Percentiles rank a stretch among this genome's conserved stretches.
phyloP scores from a whole-genome alignment of 2,797 vertebrate species.

The Tamandua tetradactyla region DNA sequence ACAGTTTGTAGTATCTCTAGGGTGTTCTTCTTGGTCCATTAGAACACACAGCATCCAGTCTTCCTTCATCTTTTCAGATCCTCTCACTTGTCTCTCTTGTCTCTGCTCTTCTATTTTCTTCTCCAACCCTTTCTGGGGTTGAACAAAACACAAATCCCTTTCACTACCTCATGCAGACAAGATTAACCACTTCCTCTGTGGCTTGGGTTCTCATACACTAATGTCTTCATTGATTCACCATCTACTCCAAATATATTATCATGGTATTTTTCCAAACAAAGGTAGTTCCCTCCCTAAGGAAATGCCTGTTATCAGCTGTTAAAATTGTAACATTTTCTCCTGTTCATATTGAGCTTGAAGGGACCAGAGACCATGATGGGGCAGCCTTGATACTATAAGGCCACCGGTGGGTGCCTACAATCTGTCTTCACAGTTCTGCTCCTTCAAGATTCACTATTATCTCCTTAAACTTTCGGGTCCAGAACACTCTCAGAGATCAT shows the following conservation, averaged over 20 bases:
- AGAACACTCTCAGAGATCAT: not conserved
- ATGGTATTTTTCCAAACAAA: not conserved
- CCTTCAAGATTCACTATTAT: not conserved
- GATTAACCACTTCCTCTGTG: not conserved
- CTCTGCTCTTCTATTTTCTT: not conserved
- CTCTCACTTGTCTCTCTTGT: not conserved
- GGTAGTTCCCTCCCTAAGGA: not conserved
- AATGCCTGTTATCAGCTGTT: not conserved
- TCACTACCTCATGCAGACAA: not conserved
- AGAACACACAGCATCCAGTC: not conserved
- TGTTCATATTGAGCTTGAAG: not conserved
- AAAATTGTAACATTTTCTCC: not conserved
- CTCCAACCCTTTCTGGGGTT: not conserved
- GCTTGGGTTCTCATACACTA: not conserved
- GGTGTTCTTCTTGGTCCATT: not conserved
- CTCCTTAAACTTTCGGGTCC: not conserved
- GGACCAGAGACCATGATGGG: not conserved
- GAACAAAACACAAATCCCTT: slow-evolving; percentile 44
- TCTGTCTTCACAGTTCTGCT: not conserved
- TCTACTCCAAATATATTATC: not conserved
- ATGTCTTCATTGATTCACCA: not conserved
- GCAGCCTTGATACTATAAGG: not conserved
- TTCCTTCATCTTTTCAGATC: not conserved
- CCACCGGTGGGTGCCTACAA: not conserved
- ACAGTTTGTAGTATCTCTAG: not conserved